Evolutionary conservation across 1,140 invertebrate species (phyloP).

Genomic region (Euborellia annulipes): DNA sequence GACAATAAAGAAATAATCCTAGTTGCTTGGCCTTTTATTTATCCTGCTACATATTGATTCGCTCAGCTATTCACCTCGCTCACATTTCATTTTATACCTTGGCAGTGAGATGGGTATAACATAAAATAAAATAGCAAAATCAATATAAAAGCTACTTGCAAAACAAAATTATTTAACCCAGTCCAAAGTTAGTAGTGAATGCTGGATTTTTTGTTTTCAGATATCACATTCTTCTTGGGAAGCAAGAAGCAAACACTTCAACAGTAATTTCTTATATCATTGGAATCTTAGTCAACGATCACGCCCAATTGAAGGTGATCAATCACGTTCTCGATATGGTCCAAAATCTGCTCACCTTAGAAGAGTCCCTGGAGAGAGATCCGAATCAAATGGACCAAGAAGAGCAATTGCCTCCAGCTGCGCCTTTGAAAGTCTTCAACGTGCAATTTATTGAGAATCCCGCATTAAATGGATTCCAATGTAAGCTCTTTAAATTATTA

Average conservation of each 20-base stretch:
- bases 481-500: conserved; percentile 6
- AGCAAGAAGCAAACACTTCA: conserved; percentile 31
- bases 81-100: too few species aligned
- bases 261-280: conserved; percentile 50
- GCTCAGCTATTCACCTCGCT: too few species aligned
- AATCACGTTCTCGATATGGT: conserved; percentile 60
- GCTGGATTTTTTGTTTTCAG: too few species aligned
- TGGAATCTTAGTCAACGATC: conserved; percentile 46
- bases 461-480: not conserved
- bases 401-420: conserved; percentile 3
- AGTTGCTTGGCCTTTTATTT: too few species aligned
- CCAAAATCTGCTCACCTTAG: conserved; percentile 55
- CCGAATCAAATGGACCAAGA: conserved; percentile 5
- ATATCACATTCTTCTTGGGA: conserved; percentile 54
- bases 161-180: too few species aligned
- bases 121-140: too few species aligned
- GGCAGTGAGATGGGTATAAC: too few species aligned
- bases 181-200: too few species aligned
- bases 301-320: conserved; percentile 45
- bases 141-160: too few species aligned
- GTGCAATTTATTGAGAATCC: not conserved
- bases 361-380: conserved; percentile 23
- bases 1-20: too few species aligned
- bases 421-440: not conserved
- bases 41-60: too few species aligned